These are phyloP conservation scores for Coenonympha glycerion DNA, from an alignment of 2,888 invertebrate species.

Conservation along the genomic window DNA sequence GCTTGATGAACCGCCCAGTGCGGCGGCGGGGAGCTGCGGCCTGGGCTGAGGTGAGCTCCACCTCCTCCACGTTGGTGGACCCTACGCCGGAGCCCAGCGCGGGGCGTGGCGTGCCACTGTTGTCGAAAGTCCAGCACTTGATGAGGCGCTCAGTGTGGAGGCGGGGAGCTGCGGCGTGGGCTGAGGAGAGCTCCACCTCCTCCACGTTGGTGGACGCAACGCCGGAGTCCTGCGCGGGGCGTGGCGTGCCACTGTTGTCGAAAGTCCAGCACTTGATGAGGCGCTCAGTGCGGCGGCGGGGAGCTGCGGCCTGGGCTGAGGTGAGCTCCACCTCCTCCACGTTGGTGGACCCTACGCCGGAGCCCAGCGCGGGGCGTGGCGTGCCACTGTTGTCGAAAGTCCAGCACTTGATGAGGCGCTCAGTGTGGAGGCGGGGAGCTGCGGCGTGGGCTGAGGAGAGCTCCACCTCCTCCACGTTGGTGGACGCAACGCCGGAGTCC, in stretches of 20 bases:
- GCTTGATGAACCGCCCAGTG: slow-evolving; percentile 34
- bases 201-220: slow-evolving; percentile 14
- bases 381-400: not conserved
- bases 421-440: slow-evolving; percentile 31
- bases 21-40: too few relatives aligned
- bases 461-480: too few relatives aligned
- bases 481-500: too few relatives aligned
- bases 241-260: not conserved
- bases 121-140: slow-evolving; percentile 1
- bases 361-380: not conserved
- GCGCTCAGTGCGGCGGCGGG: slow-evolving; percentile 31
- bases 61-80: not conserved
- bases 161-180: too few relatives aligned
- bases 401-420: slow-evolving; percentile 32
- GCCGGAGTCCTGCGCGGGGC: not conserved
- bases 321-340: not conserved
- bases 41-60: too few relatives aligned
- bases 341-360: not conserved
- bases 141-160: slow-evolving; percentile 36
- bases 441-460: too few relatives aligned
- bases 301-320: too few relatives aligned
- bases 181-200: too few relatives aligned
- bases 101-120: not conserved
- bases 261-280: slow-evolving; percentile 29
- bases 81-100: not conserved